Evolutionary conservation across 2,113 vertebrate species (phyloP).

Genomic region (Ophthalmolycus amberensis): DNA sequence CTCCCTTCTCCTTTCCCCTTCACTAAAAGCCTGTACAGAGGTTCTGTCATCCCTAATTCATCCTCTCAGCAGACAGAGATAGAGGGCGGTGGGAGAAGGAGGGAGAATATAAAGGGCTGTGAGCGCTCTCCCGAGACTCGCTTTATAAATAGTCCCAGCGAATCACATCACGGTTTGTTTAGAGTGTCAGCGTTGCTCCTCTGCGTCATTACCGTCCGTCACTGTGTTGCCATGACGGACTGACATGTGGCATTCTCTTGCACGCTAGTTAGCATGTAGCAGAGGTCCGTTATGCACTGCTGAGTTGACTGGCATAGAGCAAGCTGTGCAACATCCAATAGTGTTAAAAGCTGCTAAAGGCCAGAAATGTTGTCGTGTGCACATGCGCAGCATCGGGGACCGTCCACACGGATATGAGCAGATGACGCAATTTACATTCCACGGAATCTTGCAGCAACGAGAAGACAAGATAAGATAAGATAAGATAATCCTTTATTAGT

Average conservation of each 20-base stretch:
- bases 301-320: too few relatives aligned
- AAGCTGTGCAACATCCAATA: too few relatives aligned
- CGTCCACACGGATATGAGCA: background rate
- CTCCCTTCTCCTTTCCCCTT: conserved; percentile 44
- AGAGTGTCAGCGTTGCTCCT: conserved; percentile 11
- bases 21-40: conserved; percentile 67
- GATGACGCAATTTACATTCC: too few relatives aligned
- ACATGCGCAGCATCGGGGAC: background rate
- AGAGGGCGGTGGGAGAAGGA: conserved; percentile 36
- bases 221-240: background rate
- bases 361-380: background rate
- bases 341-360: too few relatives aligned
- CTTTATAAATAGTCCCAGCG: conserved; percentile 59
- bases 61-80: conserved; percentile 62
- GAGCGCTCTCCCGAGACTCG: conserved; percentile 45
- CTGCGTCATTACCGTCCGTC: conserved; percentile 10
- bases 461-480: too few relatives aligned
- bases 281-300: too few relatives aligned
- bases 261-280: conserved; percentile 5
- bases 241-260: background rate
- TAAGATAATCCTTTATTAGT: too few relatives aligned
- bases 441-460: too few relatives aligned
- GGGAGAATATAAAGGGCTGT: conserved; percentile 26
- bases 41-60: conserved; percentile 75
- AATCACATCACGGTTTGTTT: conserved; percentile 32